Base-by-base conservation (phyloP, 2,888 invertebrate genomes). In the Andrena marginata region DNA sequence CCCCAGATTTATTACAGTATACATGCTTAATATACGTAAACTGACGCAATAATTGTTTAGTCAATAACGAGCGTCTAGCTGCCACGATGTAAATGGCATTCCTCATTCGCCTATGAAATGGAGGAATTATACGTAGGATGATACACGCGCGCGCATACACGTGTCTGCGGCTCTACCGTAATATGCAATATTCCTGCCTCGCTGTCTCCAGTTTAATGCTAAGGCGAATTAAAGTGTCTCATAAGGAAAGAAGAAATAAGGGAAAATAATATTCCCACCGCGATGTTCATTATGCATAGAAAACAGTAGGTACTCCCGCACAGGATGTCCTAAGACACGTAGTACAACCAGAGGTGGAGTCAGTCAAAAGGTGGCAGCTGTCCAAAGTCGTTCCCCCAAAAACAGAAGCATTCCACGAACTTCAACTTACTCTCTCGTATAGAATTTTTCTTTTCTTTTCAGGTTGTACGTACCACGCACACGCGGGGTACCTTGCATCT, bases 81-180 rank as follows among this genome's bases (percentile, higher is more conserved):
- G 54, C 63, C 49, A 68, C 49, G 29, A 33, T 60, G 70, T 54
- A 67, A 80, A 80, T 73, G 73, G 63, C 73, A 73, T 80, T 80
- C 68, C 80, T 68, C 80, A 35, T 63, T 73, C 80, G 68, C 48
- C 63, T 79, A 68, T 79, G 73, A 78, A 79, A 78, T 13, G 80
- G 73, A 68, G 80, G 73, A 72, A 78, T 80, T 72, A 72, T 42
- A 16, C 51, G 31, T 65, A 77, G 77, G 60, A 71, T 31, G 65
- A 67, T 26, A 29, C 23, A 74, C 3, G 5, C n/a, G 13, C 3
- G 8, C 16, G 26, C 33, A 5, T 7, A 31, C 8, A 16, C 31
- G 5, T 16, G 49, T 51, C n/a, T 29, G 35, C 35, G 35, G 7
- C 51, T 59, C 35, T 16, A 42, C 42, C 5, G 42, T 42, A 42